phyloP scores from a whole-genome alignment of 2,888 invertebrate species.

The Thereva unica region DNA sequence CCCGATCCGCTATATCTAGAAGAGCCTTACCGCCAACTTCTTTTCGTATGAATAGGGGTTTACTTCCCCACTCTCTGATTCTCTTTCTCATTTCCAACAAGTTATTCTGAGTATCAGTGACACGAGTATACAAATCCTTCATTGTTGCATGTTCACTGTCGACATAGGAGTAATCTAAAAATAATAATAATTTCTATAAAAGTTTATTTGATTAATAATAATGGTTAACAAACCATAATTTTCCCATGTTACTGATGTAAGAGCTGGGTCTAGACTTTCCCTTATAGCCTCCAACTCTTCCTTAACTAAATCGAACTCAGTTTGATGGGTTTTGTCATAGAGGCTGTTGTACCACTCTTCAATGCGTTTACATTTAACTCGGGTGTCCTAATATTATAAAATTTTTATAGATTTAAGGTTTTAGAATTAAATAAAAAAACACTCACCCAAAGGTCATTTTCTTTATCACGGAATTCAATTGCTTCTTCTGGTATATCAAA shows the following conservation, averaged over 20 bases:
- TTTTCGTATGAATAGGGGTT: constrained; percentile 76
- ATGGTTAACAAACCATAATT: constrained; percentile 65
- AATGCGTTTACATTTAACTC: constrained; percentile 65
- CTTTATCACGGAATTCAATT: constrained; percentile 66
- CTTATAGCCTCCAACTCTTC: constrained; percentile 79
- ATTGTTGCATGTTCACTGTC: constrained; percentile 69
- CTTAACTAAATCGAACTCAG: constrained; percentile 77
- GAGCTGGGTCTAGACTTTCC: constrained; percentile 67
- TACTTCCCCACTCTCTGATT: constrained; percentile 72
- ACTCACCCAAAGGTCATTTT: constrained; percentile 69
- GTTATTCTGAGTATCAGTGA: constrained; percentile 70
- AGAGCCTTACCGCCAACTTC: constrained; percentile 64
- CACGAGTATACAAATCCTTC: constrained; percentile 71
- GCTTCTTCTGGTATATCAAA: constrained; percentile 68
- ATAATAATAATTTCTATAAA: constrained; percentile 10
- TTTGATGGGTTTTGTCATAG: constrained; percentile 70
- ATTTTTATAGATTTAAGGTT: constrained; percentile 5
- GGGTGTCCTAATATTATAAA: constrained; percentile 58
- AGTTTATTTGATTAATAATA: constrained; percentile 10
- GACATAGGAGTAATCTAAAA: constrained; percentile 69
- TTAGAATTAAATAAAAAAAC: constrained; percentile 41
- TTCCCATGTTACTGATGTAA: constrained; percentile 75
- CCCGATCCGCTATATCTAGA: constrained; percentile 59
- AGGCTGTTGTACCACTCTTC: constrained; percentile 84
- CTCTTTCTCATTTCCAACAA: constrained; percentile 62